Base-by-base conservation (phyloP, 2,888 invertebrate genomes). In the Heliconius aoede region DNA sequence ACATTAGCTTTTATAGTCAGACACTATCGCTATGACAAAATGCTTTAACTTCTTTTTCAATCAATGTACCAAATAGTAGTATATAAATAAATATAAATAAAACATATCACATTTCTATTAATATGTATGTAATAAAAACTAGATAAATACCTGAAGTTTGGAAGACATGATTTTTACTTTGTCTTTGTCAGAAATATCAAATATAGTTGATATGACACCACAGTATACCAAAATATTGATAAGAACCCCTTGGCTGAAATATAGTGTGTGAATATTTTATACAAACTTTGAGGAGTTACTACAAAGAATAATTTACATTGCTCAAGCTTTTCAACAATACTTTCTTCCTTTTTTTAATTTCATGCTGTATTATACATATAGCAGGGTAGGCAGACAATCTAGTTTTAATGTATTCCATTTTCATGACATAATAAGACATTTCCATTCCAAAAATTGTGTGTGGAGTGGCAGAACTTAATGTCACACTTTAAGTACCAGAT, bases 221-320 rank as follows among this genome's bases (percentile, higher is more conserved):
- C 96, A 96, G 88, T 97, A 97, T 7, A 98, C 98, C 83, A 99
- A 95, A 83, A 97, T 95, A 83, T 98, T 97, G 82, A 99, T 97
- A 55, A 98, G 90, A 30, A 99, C 98, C 75, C 98, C 97, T 96
- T 99, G 99, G 95, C 99, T 99, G 93, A 46, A 85, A 78, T 95
- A 94, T 83, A 83, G 82, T 55, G n/a, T 55, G n/a, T 11, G 11
- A 55, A 55, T n/a, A 55, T n/a, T 9, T n/a, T 55, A n/a, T 11
- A 55, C 2, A 46, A 55, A 55, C n/a, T 11, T 46, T 21, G 46
- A 46, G 15, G 4, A 46, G 18, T 15, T 46, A 46, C 46, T 18
- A 46, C n/a, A 46, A 46, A 5, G 1, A 46, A 46, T 18, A 1
- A 5, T 18, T 40, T 40, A 40, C 13, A 13, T 40, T 0, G 13